Conservation (phyloP, 2,888 invertebrate genomes). For the Ectemnius lituratus region DNA sequence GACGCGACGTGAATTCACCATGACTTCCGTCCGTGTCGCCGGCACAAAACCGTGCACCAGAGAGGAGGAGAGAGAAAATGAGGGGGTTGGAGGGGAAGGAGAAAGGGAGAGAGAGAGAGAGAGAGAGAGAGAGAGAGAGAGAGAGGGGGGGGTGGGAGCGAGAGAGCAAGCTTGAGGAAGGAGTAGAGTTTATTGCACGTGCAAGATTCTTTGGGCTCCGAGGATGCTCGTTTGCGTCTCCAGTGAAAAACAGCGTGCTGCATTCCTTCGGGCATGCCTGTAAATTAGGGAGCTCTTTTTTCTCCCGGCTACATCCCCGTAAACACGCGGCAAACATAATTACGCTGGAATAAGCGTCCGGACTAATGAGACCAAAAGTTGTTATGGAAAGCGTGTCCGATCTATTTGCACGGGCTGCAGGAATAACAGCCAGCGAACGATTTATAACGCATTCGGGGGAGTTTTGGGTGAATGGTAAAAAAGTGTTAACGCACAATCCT, state of each 20-base stretch:
- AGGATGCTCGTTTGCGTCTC: slow-evolving; percentile 55
- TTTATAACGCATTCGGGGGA: neutral
- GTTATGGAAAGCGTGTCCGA: slow-evolving; percentile 14
- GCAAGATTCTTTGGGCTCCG: slow-evolving; percentile 52
- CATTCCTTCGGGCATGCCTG: slow-evolving; percentile 40
- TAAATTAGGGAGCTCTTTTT: slow-evolving; percentile 46
- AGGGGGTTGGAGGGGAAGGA: neutral
- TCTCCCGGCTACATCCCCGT: slow-evolving; percentile 27
- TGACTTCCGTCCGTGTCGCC: slow-evolving; percentile 18
- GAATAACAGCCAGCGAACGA: neutral
- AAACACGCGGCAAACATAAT: slow-evolving; percentile 47
- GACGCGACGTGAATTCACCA: slow-evolving; percentile 66
- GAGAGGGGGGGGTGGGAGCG: neutral
- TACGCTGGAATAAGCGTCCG: slow-evolving; percentile 42
- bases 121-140: slow-evolving; percentile 6
- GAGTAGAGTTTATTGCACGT: slow-evolving; percentile 54
- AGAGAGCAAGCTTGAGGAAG: slow-evolving; percentile 8
- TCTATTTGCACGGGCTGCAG: neutral
- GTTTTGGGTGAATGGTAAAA: no score
- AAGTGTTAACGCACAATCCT: no score
- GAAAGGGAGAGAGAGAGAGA: neutral
- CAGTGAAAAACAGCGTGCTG: slow-evolving; percentile 54
- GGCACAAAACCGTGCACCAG: neutral
- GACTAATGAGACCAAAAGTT: slow-evolving; percentile 30
- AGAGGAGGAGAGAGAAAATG: neutral